phyloP scores from a whole-genome alignment of 35 echinoderm and acorn worm species.

The Heliocidaris tuberculata region DNA sequence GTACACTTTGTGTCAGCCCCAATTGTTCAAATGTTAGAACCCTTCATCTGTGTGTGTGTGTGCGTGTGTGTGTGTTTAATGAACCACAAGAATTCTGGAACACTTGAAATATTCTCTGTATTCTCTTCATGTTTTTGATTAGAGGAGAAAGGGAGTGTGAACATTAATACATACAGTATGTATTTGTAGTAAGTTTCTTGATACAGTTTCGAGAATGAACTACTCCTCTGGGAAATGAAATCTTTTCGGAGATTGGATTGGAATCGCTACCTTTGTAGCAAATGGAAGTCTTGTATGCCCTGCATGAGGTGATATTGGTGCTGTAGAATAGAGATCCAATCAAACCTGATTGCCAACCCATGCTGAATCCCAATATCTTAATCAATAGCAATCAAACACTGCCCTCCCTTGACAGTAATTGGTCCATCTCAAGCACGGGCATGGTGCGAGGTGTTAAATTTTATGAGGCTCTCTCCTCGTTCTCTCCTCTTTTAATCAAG shows the following conservation, averaged over 20 bases:
- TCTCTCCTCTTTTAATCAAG: not conserved
- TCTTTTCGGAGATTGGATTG: too few species aligned
- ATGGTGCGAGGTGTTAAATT: not conserved
- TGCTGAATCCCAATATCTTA: not conserved
- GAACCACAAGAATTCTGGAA: not conserved
- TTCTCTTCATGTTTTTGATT: not conserved
- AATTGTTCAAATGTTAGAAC: too few species aligned
- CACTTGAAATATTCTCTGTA: not conserved
- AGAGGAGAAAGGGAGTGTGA: not conserved
- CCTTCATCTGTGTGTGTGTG: too few species aligned
- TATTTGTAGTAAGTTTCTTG: not conserved
- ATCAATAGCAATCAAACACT: constrained; percentile 3
- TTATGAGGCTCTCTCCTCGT: not conserved
- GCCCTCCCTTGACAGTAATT: not conserved
- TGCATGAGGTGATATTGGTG: not conserved
- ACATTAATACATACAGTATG: not conserved
- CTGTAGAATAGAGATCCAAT: not conserved
- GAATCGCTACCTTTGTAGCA: too few species aligned
- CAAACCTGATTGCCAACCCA: not conserved
- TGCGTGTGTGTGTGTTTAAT: too few species aligned
- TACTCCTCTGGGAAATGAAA: not conserved
- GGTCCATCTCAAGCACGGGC: not conserved
- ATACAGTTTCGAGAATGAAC: not conserved
- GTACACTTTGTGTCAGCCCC: too few species aligned
- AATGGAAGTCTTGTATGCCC: not conserved